Evolutionary conservation across 92 coral and sea anemone species (phyloP), one percentile per base, ranked within the genome.

Genomic region (Paragorgia papillata): DNA sequence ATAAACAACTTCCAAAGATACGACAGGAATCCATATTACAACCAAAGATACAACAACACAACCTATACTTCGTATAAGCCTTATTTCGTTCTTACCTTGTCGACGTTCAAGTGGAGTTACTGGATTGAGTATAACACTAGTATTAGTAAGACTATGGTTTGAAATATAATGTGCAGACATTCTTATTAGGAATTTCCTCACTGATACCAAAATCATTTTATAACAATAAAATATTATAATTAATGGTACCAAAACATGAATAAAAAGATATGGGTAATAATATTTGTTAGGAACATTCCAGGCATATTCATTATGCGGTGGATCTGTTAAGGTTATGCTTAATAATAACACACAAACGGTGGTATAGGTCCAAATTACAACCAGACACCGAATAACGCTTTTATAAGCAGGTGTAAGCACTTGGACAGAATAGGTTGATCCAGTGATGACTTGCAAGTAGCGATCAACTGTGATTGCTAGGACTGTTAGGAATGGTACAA

Each of bases 21-120:
- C 62, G 1, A 82, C 87, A 34, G 90, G 90, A 7, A 82, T 68
- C 90, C 90, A 86, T 8, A 86, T 80, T 28, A 69, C 33, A 62
- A 86, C 90, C 9, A 86, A 73, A 26, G 84, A 79, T 62, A 86
- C 27, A 48, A 86, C 25, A 33, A 86, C 81, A 58, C 75, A 69
- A 34, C 84, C 87, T 41, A 86, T 79, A 49, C 87, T 86, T 64
- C 76, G 82, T 12, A 87, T 85, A 79, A 86, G 66, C 61, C 61
- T 86, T 21, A 86, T 62, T 69, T 86, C 90, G 25, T 6, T 56
- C 22, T 28, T 6, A 28, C 3, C 22, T 56, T 56, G 30, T 13
- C 19, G 53, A 46, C 10, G 6, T 37, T 37, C 28, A 15, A 12
- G 82, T 55, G n/a, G 50, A 50, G 29, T 69, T 73, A 62, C 74